phyloP scores from a whole-genome alignment of 2,888 invertebrate species.

The Cylloceria caligata region DNA sequence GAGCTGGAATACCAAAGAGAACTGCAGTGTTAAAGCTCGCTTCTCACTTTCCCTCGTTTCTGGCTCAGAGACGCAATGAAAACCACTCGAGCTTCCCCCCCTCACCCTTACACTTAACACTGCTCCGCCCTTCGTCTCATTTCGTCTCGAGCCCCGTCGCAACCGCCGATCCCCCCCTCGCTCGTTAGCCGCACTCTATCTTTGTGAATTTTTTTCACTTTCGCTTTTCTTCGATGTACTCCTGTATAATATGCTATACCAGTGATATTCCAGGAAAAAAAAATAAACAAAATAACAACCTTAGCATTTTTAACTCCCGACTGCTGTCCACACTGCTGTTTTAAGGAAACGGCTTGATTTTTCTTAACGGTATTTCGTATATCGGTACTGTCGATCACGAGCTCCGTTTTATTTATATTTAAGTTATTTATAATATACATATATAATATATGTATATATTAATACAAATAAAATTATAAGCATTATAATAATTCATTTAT shows the following conservation, averaged over 20 bases:
- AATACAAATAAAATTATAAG: no score
- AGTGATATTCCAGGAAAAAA: not conserved
- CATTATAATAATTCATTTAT: no score
- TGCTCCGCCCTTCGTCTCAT: constrained; percentile 59
- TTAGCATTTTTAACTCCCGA: no score
- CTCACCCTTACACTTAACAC: constrained; percentile 76
- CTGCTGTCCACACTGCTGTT: no score
- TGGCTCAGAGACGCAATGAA: constrained; percentile 72
- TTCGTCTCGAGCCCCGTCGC: constrained; percentile 8
- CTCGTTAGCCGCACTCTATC: constrained; percentile 10
- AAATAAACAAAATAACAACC: no score
- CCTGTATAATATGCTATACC: not conserved
- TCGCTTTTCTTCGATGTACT: constrained; percentile 19
- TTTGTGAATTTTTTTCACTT: constrained; percentile 31
- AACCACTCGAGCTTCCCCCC: constrained; percentile 76
- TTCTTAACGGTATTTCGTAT: no score
- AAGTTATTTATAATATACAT: no score
- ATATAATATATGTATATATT: no score
- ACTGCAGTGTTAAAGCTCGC: constrained; percentile 48
- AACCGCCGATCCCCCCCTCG: constrained; percentile 17
- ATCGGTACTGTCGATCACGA: no score
- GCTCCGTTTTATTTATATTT: no score
- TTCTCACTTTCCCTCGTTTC: constrained; percentile 53
- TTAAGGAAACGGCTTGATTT: no score
- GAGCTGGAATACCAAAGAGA: constrained; percentile 61